Evolutionary conservation across 2,797 vertebrate species (phyloP), one percentile per base, ranked within the genome.

Genomic region (Salmo trutta): DNA sequence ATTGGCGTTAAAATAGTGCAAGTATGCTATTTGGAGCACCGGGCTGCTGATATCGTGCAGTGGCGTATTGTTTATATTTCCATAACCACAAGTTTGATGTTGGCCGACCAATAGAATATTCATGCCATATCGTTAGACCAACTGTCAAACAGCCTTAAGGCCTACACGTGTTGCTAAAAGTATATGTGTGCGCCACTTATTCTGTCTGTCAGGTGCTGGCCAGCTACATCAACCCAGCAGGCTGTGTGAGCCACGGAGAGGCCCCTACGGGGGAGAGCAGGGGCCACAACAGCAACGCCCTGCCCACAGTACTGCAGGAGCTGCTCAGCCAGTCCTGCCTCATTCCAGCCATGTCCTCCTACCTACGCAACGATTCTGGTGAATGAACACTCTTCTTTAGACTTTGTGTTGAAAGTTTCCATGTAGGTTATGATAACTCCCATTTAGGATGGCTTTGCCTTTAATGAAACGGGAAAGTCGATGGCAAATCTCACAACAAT

Each of bases 321-420:
- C 95, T 99, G 4, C 95, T 99, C 79, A 97, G 96, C 87, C 98
- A 99, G 73, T 99, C 97, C 80, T 99, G 98, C 90, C 97, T 99
- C 86, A 97, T 99, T 91, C 98, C 97, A 0, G 97, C 97, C 76
- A 99, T 99, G 98, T 99, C 98, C 0, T 99, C 98, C 0, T 99
- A 99, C 87, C 95, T 99, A 17, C 96, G 97, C 87, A 99, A 99
- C 0, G 98, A 99, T 92, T 99, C 98, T 71, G 98, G 98, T 99
- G 95, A 75, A 36, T 16, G 80, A 1, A 2, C 47, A 31, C 14
- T 68, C 41, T 29, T 7, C 15, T 47, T 47, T 14, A 47, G 41
- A 12, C 41, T 47, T 47, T 47, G 41, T 47, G 10, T 47, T 47
- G 41, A 47, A 12, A 62, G 7, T 62, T 62, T 62, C 59, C 59